phyloP scores from a whole-genome alignment of 2,888 invertebrate genomes.

The Hermaeophaga mercurialis region DNA sequence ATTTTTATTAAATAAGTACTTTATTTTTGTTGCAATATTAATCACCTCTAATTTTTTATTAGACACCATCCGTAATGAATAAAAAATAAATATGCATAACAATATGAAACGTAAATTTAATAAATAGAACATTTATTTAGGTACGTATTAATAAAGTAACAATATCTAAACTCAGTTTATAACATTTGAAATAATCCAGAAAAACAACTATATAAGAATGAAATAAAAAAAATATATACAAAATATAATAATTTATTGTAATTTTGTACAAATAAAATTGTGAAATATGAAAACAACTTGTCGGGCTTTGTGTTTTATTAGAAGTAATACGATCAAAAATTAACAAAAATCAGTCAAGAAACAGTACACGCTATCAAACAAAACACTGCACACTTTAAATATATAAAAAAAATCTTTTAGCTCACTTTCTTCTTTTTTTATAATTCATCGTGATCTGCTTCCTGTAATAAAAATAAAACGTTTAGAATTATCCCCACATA shows the following conservation, averaged over 20 bases:
- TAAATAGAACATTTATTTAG: no score
- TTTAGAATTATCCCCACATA: no score
- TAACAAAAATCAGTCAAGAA: slow-evolving; percentile 57
- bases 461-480: slow-evolving; percentile 53
- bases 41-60: no score
- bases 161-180: no score
- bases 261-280: slow-evolving; percentile 46
- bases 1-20: no score
- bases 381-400: slow-evolving; percentile 55
- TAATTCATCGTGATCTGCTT: slow-evolving; percentile 62
- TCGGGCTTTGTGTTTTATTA: slow-evolving; percentile 50
- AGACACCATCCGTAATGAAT: no score
- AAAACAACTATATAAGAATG: no score
- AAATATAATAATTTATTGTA: slow-evolving; percentile 45
- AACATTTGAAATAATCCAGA: no score
- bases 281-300: slow-evolving; percentile 40
- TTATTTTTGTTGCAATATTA: no score
- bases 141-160: no score
- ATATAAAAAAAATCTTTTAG: slow-evolving; percentile 54
- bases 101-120: no score
- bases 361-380: slow-evolving; percentile 55
- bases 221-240: slow-evolving; percentile 35
- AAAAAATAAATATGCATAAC: no score
- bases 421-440: slow-evolving; percentile 53
- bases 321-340: slow-evolving; percentile 50